Conservation (phyloP, 2,113 vertebrate genomes). For the Macrotus californicus region DNA sequence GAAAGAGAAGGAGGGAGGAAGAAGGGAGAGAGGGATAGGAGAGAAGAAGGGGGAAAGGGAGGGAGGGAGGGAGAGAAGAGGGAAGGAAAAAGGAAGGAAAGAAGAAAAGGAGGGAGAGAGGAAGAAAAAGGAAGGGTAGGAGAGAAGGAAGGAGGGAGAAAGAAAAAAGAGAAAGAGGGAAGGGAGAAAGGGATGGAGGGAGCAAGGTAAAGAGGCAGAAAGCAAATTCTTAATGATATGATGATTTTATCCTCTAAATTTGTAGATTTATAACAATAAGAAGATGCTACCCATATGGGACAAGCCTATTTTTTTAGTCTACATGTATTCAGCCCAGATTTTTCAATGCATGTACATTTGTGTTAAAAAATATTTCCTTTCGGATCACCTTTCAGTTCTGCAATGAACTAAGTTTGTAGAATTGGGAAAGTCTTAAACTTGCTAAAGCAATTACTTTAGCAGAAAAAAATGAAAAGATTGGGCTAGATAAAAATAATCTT, state of each 20-base stretch:
- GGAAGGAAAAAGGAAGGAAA: not conserved
- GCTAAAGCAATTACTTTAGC: not conserved
- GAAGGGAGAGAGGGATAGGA: not conserved
- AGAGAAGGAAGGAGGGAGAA: not conserved
- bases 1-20: not conserved
- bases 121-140: not conserved
- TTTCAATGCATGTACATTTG: not conserved
- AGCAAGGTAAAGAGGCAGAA: not conserved
- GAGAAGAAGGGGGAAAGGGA: not conserved
- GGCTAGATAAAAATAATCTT: not conserved
- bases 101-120: not conserved
- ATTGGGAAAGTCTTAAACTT: not conserved
- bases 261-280: not conserved
- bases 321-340: not conserved
- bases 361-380: not conserved
- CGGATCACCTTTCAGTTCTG: not conserved
- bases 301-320: not conserved
- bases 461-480: not conserved
- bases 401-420: not conserved
- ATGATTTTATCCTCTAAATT: not conserved
- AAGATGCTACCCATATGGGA: not conserved
- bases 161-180: not conserved
- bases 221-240: not conserved
- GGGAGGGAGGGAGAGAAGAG: not conserved
- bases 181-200: not conserved